Percentiles rank a stretch among this genome's conserved stretches.
Evolutionary conservation across 2,888 invertebrate species (phyloP).

Genomic region (Oscheius onirici): DNA sequence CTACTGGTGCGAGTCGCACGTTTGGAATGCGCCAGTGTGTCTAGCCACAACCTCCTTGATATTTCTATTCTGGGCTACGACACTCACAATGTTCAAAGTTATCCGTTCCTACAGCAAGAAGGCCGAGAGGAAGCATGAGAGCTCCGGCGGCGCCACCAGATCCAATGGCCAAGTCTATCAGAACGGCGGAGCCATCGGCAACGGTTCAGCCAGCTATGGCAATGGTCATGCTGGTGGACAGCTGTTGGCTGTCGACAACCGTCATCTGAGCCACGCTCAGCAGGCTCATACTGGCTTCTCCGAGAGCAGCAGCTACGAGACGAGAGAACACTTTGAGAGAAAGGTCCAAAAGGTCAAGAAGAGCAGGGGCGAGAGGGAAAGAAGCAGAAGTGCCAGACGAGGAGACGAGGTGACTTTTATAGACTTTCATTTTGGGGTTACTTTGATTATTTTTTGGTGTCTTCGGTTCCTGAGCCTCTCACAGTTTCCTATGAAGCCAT

Average conservation of each 20-base stretch:
- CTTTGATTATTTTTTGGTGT: not conserved
- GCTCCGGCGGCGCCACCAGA: slow-evolving; percentile 47
- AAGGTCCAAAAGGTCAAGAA: slow-evolving; percentile 68
- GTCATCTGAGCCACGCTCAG: slow-evolving; percentile 45
- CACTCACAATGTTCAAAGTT: slow-evolving; percentile 77
- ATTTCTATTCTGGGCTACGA: slow-evolving; percentile 44
- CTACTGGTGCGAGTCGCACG: slow-evolving; percentile 52
- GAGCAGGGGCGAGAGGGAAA: slow-evolving; percentile 64
- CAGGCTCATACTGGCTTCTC: slow-evolving; percentile 60
- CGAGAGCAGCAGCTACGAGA: slow-evolving; percentile 70
- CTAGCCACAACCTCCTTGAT: slow-evolving; percentile 56
- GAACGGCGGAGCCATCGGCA: slow-evolving; percentile 21
- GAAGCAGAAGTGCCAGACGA: slow-evolving; percentile 47
- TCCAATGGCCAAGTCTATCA: slow-evolving; percentile 35
- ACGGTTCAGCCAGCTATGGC: slow-evolving; percentile 23
- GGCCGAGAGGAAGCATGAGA: slow-evolving; percentile 67
- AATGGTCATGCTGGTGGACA: slow-evolving; percentile 38
- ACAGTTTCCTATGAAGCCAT: not conserved
- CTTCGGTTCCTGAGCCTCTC: not conserved
- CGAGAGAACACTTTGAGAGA: slow-evolving; percentile 70
- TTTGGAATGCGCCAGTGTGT: slow-evolving; percentile 56
- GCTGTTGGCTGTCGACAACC: slow-evolving; percentile 76
- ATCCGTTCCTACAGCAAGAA: slow-evolving; percentile 77
- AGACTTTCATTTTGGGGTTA: too few relatives aligned
- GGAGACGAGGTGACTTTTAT: slow-evolving; percentile 51